phyloP scores from a whole-genome alignment of 2,888 invertebrate species.

The Achlya flavicornis region DNA sequence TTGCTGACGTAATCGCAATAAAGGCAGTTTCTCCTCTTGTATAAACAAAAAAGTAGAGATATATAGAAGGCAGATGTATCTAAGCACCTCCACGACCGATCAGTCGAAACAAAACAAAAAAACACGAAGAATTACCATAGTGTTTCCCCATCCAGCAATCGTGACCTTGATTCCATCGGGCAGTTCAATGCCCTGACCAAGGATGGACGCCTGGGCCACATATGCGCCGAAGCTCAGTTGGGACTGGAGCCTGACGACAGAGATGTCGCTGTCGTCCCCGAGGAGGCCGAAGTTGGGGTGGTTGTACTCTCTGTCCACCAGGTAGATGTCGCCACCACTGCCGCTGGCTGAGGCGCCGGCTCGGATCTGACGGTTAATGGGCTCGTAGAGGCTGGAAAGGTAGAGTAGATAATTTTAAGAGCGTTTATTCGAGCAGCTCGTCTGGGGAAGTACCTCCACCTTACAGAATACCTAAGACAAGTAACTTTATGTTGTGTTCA shows the following conservation, averaged over 20 bases:
- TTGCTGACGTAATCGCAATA: too few relatives aligned
- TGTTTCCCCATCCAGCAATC: conserved; percentile 37
- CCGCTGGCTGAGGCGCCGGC: conserved; percentile 35
- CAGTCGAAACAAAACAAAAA: neutral
- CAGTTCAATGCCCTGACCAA: conserved; percentile 26
- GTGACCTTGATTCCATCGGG: conserved; percentile 23
- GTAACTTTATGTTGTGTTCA: too few relatives aligned
- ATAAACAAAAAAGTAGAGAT: too few relatives aligned
- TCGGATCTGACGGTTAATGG: conserved; percentile 30
- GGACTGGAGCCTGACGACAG: conserved; percentile 21
- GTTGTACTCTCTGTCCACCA: conserved; percentile 17
- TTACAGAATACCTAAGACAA: too few relatives aligned
- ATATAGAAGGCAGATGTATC: too few relatives aligned
- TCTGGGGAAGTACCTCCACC: too few relatives aligned
- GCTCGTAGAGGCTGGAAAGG: conserved; percentile 23
- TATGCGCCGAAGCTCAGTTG: conserved; percentile 20
- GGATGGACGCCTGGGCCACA: conserved; percentile 26
- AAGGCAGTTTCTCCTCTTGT: too few relatives aligned
- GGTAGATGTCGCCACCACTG: conserved; percentile 23
- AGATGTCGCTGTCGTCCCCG: conserved; percentile 31
- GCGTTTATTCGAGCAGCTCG: too few relatives aligned
- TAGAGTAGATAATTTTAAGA: neutral
- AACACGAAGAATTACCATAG: conserved; percentile 29
- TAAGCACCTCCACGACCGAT: too few relatives aligned
- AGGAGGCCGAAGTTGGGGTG: conserved; percentile 29